Conservation (phyloP, 2,113 vertebrate species). For the Stegostoma tigrinum region DNA sequence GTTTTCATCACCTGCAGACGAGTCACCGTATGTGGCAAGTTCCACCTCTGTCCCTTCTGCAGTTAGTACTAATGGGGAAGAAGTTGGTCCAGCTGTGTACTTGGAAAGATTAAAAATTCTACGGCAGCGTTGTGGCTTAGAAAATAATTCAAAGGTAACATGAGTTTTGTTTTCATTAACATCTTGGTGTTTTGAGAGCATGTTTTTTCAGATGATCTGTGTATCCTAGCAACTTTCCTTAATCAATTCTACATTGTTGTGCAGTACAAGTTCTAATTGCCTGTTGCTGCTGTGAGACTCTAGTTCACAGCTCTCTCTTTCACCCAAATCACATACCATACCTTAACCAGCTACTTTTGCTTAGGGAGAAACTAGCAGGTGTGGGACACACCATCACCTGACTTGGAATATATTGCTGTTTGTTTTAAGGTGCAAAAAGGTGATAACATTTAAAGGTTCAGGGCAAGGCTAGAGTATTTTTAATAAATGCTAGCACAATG, state of each 20-base stretch:
- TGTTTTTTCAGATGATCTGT: background rate
- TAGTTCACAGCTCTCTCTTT: background rate
- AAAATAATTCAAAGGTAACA: slow-evolving; percentile 78
- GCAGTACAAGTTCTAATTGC: background rate
- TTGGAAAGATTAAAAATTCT: slow-evolving; percentile 94
- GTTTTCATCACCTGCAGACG: slow-evolving; percentile 42
- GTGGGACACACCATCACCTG: too few species aligned
- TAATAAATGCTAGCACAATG: too few species aligned
- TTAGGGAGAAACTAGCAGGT: too few species aligned
- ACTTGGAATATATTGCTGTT: too few species aligned
- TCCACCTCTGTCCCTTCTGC: slow-evolving; percentile 55
- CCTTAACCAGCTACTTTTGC: background rate
- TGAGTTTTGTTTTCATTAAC: background rate
- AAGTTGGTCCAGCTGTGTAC: slow-evolving; percentile 87
- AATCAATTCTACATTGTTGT: background rate
- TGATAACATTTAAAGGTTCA: too few species aligned
- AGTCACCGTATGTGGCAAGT: slow-evolving; percentile 60
- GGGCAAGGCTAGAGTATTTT: too few species aligned
- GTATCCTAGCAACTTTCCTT: background rate
- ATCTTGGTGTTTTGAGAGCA: background rate
- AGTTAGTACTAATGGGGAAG: slow-evolving; percentile 77
- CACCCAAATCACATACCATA: background rate
- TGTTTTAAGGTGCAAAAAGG: too few species aligned
- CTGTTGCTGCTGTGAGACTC: background rate
- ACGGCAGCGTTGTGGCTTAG: slow-evolving; percentile 85